phyloP scores from a whole-genome alignment of 2,797 vertebrate genomes.

The Sebastiscus albofasciatus region DNA sequence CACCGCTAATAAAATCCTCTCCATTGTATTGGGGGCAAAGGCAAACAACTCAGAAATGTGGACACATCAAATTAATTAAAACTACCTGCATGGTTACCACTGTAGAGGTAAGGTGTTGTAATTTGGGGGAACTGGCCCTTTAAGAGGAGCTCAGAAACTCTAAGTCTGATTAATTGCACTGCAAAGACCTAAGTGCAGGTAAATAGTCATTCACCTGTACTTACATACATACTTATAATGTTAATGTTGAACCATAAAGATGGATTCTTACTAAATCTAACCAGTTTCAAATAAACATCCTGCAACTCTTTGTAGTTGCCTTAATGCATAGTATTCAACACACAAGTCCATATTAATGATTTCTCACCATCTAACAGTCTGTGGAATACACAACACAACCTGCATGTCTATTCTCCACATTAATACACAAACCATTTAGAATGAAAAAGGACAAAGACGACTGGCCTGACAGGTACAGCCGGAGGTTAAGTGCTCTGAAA shows the following conservation, averaged over 20 bases:
- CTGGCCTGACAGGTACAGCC: slow-evolving; percentile 18
- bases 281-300: no score
- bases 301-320: not conserved
- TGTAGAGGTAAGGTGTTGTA: not conserved
- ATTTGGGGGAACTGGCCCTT: not conserved
- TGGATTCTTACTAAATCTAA: no score
- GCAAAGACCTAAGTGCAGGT: not conserved
- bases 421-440: slow-evolving; percentile 52
- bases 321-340: not conserved
- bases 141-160: not conserved
- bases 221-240: not conserved
- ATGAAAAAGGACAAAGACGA: slow-evolving; percentile 22
- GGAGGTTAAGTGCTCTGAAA: slow-evolving; percentile 49
- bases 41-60: not conserved
- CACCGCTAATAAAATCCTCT: not conserved
- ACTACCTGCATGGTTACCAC: not conserved
- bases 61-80: not conserved
- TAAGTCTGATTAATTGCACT: not conserved
- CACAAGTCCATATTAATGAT: slow-evolving; percentile 9
- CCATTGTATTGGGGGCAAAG: not conserved
- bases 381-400: slow-evolving; percentile 60
- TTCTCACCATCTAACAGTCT: not conserved
- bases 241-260: not conserved
- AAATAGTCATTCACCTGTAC: not conserved
- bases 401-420: slow-evolving; percentile 25